Conservation (phyloP, 2,113 vertebrate species). For the Nycticebus coucang region DNA sequence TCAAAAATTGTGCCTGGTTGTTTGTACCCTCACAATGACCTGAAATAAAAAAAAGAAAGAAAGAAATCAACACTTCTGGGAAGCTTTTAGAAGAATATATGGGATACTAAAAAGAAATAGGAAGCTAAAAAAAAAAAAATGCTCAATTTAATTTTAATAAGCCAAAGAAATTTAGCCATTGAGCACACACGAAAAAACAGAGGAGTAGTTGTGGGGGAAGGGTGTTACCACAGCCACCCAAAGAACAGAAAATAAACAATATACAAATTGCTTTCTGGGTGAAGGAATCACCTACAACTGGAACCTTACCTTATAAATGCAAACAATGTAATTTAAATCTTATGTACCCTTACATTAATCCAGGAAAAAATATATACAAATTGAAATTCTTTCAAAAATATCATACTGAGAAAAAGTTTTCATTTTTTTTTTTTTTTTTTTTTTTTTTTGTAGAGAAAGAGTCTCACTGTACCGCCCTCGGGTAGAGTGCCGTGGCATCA, state of each 20-base stretch:
- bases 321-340: no score
- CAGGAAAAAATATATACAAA: constrained; percentile 77
- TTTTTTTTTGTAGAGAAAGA: no score
- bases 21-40: no score
- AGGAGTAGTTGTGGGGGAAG: constrained; percentile 85
- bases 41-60: constrained; percentile 87
- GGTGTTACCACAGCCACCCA: constrained; percentile 84
- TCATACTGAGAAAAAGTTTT: constrained; percentile 85
- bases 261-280: no score
- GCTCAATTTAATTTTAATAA: constrained; percentile 90
- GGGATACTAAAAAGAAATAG: constrained; percentile 80
- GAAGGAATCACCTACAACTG: no score
- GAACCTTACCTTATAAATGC: no score
- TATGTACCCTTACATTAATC: no score
- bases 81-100: constrained; percentile 87
- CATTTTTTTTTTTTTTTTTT: no score
- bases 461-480: no score
- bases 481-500: no score
- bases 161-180: constrained; percentile 86
- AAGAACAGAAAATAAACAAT: constrained; percentile 84
- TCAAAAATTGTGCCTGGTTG: no score
- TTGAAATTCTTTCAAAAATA: constrained; percentile 88
- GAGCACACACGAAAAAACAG: constrained; percentile 88
- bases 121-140: constrained; percentile 89
- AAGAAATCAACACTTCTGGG: constrained; percentile 89